Conservation (phyloP, 2,113 vertebrate genomes). For the Dicaeum eximium region DNA sequence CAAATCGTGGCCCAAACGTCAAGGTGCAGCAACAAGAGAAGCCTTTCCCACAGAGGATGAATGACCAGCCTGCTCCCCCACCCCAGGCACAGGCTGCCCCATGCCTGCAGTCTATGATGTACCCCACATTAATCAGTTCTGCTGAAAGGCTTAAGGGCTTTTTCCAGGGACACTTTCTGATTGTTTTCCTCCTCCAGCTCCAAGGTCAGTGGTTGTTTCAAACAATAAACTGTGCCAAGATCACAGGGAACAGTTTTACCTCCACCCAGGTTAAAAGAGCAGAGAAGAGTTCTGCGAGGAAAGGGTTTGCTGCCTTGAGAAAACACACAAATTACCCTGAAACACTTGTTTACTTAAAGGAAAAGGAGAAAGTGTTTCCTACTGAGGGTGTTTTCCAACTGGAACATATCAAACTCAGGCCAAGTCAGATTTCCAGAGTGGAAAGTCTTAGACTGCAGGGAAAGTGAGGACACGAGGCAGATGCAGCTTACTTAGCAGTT, state of each 20-base stretch:
- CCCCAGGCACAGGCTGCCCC: neutral
- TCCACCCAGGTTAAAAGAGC: conserved; percentile 26
- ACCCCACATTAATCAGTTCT: neutral
- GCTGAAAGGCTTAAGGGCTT: neutral
- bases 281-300: neutral
- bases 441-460: conserved; percentile 16
- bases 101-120: neutral
- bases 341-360: neutral
- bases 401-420: neutral
- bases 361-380: conserved; percentile 3
- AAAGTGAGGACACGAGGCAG: neutral
- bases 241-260: neutral
- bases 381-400: conserved; percentile 10
- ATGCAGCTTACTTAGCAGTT: neutral
- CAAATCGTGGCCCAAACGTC: neutral
- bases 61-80: accelerated
- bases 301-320: neutral
- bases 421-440: conserved; percentile 17
- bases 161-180: neutral
- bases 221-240: neutral
- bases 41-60: neutral
- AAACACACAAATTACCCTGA: neutral
- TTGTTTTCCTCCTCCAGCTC: neutral
- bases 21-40: neutral
- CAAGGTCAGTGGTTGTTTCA: neutral